phyloP scores from a whole-genome alignment of 2,113 vertebrate species.

The Cynopterus brachyotis region DNA sequence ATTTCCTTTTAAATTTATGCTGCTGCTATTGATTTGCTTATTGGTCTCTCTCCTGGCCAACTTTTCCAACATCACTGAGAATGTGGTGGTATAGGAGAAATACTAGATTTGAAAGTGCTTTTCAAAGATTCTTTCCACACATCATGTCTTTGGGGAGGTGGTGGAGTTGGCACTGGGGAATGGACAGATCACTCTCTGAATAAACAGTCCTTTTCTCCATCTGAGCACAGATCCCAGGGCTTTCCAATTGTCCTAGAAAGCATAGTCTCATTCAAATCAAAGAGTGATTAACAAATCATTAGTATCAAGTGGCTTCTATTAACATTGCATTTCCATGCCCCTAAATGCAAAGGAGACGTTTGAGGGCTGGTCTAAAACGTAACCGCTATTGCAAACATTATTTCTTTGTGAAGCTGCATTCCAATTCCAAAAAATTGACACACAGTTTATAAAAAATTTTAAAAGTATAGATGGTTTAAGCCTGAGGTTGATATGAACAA shows the following conservation, averaged over 20 bases:
- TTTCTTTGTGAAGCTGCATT: background rate
- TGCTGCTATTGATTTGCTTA: slow-evolving; percentile 41
- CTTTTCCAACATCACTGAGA: background rate
- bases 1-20: slow-evolving; percentile 33
- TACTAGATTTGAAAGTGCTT: background rate
- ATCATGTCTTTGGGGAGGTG: background rate
- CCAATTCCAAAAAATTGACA: background rate
- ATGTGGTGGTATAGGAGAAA: background rate
- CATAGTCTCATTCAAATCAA: background rate
- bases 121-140: background rate
- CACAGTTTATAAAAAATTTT: background rate
- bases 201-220: background rate
- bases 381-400: background rate
- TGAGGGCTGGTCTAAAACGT: background rate
- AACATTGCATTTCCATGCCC: background rate
- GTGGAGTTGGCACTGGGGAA: background rate
- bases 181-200: background rate
- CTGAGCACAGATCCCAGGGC: background rate
- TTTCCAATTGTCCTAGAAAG: background rate
- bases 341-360: background rate
- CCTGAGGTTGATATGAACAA: background rate
- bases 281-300: background rate
- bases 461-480: background rate
- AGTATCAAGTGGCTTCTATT: background rate
- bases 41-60: background rate